These are phyloP conservation scores for Entelurus aequoreus DNA, from an alignment of 2,113 vertebrate genomes.

Conservation along the genomic window DNA sequence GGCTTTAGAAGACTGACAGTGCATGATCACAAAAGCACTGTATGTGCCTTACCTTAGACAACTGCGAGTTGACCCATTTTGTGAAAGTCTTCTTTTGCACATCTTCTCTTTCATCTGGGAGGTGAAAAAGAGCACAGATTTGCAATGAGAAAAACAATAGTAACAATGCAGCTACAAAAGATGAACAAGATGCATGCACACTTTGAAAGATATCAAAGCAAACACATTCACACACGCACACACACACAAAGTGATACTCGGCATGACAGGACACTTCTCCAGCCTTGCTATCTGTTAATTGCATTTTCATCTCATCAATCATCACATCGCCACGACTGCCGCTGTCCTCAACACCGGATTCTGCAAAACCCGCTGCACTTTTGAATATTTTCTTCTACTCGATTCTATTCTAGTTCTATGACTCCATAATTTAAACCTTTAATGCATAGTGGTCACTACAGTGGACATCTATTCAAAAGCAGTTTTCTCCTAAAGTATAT, in stretches of 20 bases:
- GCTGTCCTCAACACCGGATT: not conserved
- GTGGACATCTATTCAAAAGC: too few relatives aligned
- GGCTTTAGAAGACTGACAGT: too few relatives aligned
- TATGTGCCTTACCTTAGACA: conserved; percentile 84
- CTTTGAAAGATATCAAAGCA: not conserved
- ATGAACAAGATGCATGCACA: not conserved
- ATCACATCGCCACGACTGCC: conserved; percentile 19
- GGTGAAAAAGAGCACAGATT: conserved; percentile 21
- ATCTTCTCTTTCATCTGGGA: conserved; percentile 96
- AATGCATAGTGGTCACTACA: too few relatives aligned
- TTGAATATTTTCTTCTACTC: not conserved
- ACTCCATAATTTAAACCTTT: too few relatives aligned
- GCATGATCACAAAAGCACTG: too few relatives aligned
- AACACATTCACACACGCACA: conserved; percentile 7
- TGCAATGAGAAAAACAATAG: not conserved
- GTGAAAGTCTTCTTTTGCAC: conserved; percentile 99
- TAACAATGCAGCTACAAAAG: conserved; percentile 5
- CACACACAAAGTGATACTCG: conserved; percentile 27
- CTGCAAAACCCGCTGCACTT: conserved; percentile 4
- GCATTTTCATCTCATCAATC: conserved; percentile 49
- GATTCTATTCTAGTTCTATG: too few relatives aligned
- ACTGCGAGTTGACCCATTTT: conserved; percentile 98
- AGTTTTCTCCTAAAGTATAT: too few relatives aligned
- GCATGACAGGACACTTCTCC: conserved; percentile 30
- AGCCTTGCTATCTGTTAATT: conserved; percentile 37